Conservation (phyloP, 2,113 vertebrate species). For the Spilogale gracilis region DNA sequence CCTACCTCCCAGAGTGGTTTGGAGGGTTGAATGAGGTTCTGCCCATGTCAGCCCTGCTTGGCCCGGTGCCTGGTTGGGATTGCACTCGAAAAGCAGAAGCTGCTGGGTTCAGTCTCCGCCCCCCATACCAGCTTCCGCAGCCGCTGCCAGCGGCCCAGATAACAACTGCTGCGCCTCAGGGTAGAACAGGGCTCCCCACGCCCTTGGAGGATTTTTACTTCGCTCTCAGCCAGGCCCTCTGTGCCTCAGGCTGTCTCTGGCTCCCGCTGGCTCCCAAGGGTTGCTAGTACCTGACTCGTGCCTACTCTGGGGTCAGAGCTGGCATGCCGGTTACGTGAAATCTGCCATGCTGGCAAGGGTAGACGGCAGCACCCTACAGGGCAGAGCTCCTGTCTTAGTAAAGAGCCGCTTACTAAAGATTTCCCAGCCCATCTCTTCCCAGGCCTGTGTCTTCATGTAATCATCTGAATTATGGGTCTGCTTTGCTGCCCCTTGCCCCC, state of each 20-base stretch:
- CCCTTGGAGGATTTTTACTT: neutral
- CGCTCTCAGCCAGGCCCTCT: neutral
- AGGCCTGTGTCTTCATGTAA: conserved; percentile 6
- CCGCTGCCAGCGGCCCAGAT: neutral
- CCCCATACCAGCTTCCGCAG: too few relatives aligned
- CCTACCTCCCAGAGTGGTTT: neutral
- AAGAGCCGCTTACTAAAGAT: neutral
- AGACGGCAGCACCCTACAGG: neutral
- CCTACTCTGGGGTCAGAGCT: neutral
- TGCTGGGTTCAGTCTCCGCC: neutral
- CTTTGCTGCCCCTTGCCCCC: rapidly evolving
- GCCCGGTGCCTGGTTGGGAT: neutral
- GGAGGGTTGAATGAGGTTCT: neutral
- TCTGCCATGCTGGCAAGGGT: neutral
- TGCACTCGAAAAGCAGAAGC: neutral
- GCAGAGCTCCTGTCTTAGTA: neutral
- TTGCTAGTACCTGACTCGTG: neutral
- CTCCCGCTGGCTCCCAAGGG: neutral
- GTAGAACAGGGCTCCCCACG: neutral
- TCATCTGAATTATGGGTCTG: neutral
- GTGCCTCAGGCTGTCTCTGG: neutral
- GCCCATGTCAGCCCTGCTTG: too few relatives aligned
- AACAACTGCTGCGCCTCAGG: neutral
- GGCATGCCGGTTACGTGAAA: neutral
- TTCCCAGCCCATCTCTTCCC: neutral